Conservation (phyloP, 2,888 invertebrate genomes). For the Caenorhabditis becei region DNA sequence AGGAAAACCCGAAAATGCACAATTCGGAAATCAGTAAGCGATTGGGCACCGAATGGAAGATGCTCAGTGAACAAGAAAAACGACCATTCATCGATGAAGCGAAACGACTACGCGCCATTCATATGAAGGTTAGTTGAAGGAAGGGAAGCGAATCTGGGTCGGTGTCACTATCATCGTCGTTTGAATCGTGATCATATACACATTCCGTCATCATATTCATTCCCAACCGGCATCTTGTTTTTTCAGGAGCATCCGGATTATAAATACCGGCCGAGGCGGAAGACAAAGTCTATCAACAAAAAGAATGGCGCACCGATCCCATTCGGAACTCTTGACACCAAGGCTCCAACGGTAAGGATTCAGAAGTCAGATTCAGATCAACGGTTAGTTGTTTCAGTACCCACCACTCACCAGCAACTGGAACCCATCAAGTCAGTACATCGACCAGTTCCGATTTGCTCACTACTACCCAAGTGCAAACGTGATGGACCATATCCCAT, state of each 20-base stretch:
- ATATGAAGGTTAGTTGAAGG: conserved; percentile 90
- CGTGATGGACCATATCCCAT: conserved; percentile 64
- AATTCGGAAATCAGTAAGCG: conserved; percentile 82
- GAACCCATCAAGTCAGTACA: conserved; percentile 58
- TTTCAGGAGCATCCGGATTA: conserved; percentile 80
- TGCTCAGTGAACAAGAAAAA: conserved; percentile 95
- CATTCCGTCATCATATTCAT: conserved; percentile 6
- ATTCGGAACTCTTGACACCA: conserved; percentile 56
- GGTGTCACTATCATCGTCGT: conserved; percentile 6
- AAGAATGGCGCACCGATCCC: conserved; percentile 60
- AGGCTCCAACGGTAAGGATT: conserved; percentile 60
- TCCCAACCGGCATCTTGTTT: no score
- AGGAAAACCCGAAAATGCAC: conserved; percentile 74
- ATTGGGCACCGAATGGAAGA: conserved; percentile 98
- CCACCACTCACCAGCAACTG: conserved; percentile 61
- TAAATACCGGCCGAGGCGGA: conserved; percentile 80
- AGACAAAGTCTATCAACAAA: conserved; percentile 77
- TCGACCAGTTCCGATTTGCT: conserved; percentile 51
- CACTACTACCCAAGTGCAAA: conserved; percentile 26
- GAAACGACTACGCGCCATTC: conserved; percentile 95
- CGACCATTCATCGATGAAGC: conserved; percentile 99
- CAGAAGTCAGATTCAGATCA: neutral
- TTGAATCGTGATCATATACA: neutral
- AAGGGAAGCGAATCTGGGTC: conserved; percentile 25
- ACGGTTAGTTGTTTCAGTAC: conserved; percentile 51